phyloP scores from a whole-genome alignment of 2,888 invertebrate species.

The Meandrusa payeni region DNA sequence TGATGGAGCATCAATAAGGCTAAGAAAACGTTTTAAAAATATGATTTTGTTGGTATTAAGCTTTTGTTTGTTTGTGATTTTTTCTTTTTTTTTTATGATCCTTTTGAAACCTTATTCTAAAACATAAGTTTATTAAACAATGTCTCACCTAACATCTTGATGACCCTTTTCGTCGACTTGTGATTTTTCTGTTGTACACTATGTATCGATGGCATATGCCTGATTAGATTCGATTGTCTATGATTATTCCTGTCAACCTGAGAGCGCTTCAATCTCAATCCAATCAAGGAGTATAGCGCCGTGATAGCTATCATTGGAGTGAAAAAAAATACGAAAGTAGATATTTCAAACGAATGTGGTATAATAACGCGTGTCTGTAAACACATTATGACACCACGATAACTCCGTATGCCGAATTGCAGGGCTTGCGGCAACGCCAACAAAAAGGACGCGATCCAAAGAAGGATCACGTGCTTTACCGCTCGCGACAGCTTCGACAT shows the following conservation, averaged over 20 bases:
- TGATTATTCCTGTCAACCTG: constrained; percentile 43
- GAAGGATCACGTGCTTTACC: constrained; percentile 87
- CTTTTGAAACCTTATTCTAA: no score
- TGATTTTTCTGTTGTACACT: constrained; percentile 54
- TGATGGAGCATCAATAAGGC: no score
- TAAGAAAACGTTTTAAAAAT: no score
- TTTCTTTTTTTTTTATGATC: no score
- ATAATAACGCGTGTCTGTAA: constrained; percentile 74
- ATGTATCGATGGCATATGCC: constrained; percentile 30
- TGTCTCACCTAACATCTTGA: constrained; percentile 88
- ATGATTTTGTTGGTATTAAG: no score
- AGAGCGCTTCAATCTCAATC: constrained; percentile 79
- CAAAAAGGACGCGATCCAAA: constrained; percentile 90
- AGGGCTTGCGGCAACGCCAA: constrained; percentile 87
- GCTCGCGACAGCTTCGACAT: constrained; percentile 94
- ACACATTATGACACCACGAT: constrained; percentile 66
- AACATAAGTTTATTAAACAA: background rate
- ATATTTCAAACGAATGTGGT: constrained; percentile 85
- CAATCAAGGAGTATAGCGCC: constrained; percentile 86
- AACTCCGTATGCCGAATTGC: constrained; percentile 62
- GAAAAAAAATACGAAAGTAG: constrained; percentile 87
- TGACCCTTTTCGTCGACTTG: constrained; percentile 84
- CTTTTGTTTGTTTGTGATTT: no score
- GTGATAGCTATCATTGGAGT: constrained; percentile 88
- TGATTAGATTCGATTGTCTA: constrained; percentile 34